Evolutionary conservation across 1,140 invertebrate genomes (phyloP).

Genomic region (Pissodes strobi): DNA sequence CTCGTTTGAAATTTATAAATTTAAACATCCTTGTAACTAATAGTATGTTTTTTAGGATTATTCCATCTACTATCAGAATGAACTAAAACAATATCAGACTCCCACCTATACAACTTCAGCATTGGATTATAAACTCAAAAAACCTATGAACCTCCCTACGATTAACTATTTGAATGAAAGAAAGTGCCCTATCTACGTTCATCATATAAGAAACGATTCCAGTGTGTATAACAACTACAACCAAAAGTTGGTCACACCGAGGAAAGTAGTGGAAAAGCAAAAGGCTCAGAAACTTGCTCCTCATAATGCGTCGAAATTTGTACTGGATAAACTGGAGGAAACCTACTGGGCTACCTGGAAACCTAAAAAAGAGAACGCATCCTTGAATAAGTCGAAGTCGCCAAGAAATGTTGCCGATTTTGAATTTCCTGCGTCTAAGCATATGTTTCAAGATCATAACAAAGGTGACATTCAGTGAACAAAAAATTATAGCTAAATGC

Average conservation of each 20-base stretch:
- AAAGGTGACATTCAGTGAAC: too few species aligned
- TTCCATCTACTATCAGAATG: slow-evolving; percentile 13
- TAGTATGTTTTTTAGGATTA: slow-evolving; percentile 19
- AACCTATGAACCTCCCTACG: not conserved
- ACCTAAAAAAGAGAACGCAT: slow-evolving; percentile 38
- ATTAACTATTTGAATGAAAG: slow-evolving; percentile 27
- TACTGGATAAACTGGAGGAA: slow-evolving; percentile 49
- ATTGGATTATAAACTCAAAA: not conserved
- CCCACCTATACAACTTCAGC: not conserved
- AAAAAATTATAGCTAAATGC: too few species aligned
- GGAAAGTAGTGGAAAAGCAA: slow-evolving; percentile 1
- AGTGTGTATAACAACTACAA: slow-evolving; percentile 28
- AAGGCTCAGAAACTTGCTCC: not conserved
- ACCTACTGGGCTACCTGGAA: slow-evolving; percentile 53
- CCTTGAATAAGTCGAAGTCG: not conserved
- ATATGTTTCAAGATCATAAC: not conserved
- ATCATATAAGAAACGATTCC: slow-evolving; percentile 26
- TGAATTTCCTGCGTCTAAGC: not conserved
- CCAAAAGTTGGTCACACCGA: slow-evolving; percentile 2
- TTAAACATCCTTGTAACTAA: too few species aligned
- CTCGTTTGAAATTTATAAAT: too few species aligned
- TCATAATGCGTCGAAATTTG: slow-evolving; percentile 13
- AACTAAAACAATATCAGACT: not conserved
- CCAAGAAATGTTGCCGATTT: not conserved
- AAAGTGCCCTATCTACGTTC: slow-evolving; percentile 41